Conservation (phyloP, 2,888 invertebrate species). For the Chloromyia formosa region DNA sequence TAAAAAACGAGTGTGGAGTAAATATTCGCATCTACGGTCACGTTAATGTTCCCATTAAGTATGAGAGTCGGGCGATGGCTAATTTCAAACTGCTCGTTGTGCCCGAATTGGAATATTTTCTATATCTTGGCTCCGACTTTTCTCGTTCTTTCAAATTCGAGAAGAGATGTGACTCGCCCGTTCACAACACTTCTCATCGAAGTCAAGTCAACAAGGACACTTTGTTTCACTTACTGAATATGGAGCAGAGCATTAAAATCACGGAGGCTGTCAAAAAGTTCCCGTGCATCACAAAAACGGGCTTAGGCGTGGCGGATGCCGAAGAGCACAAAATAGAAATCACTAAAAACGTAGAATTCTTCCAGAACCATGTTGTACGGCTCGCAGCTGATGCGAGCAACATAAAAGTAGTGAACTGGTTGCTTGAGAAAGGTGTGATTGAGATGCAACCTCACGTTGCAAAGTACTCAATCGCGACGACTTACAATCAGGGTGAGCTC, state of each 20-base stretch:
- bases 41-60: neutral
- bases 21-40: neutral
- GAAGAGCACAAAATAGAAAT: neutral
- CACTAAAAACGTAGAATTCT: neutral
- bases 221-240: neutral
- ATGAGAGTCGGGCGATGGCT: neutral
- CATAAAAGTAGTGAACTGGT: neutral
- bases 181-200: neutral
- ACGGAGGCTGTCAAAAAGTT: neutral
- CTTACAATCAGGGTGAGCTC: neutral
- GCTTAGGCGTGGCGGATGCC: neutral
- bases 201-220: neutral
- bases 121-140: constrained; percentile 19
- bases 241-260: neutral
- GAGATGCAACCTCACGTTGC: neutral
- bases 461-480: neutral
- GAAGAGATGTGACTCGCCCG: neutral
- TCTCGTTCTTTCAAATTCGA: neutral
- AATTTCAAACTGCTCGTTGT: constrained; percentile 20
- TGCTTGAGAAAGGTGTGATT: neutral
- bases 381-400: neutral
- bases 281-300: neutral
- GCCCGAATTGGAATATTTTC: neutral
- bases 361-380: neutral
- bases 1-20: neutral